Evolutionary conservation across 2,113 vertebrate genomes (phyloP).

Genomic region (Poeciliopsis occidentalis): DNA sequence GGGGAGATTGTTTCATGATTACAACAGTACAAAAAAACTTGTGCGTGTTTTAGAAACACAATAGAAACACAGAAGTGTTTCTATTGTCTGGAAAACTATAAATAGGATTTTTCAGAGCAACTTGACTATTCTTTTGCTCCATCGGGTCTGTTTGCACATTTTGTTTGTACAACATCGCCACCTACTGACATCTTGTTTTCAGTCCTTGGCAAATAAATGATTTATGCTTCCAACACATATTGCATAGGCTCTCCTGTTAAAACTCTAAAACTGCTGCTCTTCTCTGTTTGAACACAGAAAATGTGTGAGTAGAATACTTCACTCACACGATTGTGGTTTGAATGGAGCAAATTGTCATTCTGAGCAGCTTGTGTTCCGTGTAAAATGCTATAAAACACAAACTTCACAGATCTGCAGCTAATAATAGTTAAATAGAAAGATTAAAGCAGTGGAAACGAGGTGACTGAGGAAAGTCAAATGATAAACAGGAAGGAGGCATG

Average conservation of each 20-base stretch:
- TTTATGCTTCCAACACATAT: too few relatives aligned
- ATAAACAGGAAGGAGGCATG: background rate
- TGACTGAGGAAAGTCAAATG: slow-evolving; percentile 12
- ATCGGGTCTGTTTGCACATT: too few relatives aligned
- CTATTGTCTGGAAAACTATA: too few relatives aligned
- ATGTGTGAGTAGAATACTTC: slow-evolving; percentile 2
- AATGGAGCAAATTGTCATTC: slow-evolving; percentile 8
- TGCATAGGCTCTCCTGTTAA: background rate
- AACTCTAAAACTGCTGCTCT: background rate
- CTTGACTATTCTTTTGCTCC: too few relatives aligned
- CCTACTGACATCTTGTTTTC: too few relatives aligned
- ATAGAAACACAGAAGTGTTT: too few relatives aligned
- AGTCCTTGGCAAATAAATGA: too few relatives aligned
- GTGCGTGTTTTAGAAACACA: too few relatives aligned
- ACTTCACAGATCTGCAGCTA: slow-evolving; percentile 1
- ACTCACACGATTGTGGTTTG: background rate
- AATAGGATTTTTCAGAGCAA: too few relatives aligned
- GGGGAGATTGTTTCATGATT: too few relatives aligned
- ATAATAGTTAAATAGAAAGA: slow-evolving; percentile 52
- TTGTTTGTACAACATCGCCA: too few relatives aligned
- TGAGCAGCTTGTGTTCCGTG: background rate
- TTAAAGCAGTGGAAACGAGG: slow-evolving; percentile 13
- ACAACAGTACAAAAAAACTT: too few relatives aligned
- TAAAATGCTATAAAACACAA: background rate
- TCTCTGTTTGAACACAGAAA: slow-evolving; percentile 1